These are phyloP conservation scores for Graphium colonna DNA, from an alignment of 2,888 invertebrate genomes.

Conservation along the genomic window DNA sequence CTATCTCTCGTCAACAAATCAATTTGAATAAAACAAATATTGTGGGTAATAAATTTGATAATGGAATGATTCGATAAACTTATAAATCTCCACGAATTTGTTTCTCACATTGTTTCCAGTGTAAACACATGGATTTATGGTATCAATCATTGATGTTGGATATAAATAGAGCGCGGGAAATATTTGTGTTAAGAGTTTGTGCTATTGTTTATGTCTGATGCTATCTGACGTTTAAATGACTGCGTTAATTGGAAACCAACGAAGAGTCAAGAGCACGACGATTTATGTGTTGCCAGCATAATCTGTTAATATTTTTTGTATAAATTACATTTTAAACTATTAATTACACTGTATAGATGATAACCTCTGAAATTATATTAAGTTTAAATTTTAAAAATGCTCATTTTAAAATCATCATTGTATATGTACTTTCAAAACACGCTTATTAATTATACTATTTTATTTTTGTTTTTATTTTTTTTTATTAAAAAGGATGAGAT, in stretches of 20 bases:
- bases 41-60: neutral
- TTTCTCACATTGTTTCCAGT: neutral
- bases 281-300: slow-evolving; percentile 1
- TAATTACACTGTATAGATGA: too few species aligned
- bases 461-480: too few species aligned
- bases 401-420: too few species aligned
- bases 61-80: neutral
- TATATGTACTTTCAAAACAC: too few species aligned
- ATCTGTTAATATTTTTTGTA: too few species aligned
- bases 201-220: slow-evolving; percentile 20
- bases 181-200: slow-evolving; percentile 19
- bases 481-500: too few species aligned
- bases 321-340: too few species aligned
- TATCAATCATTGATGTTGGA: slow-evolving; percentile 9
- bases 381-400: too few species aligned
- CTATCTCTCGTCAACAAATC: neutral
- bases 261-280: slow-evolving; percentile 2
- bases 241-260: slow-evolving; percentile 16
- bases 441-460: too few species aligned
- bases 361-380: too few species aligned
- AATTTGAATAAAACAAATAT: neutral
- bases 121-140: neutral
- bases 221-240: slow-evolving; percentile 16
- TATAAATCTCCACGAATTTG: neutral
- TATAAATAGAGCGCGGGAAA: slow-evolving; percentile 11